phyloP scores from a whole-genome alignment of 2,888 invertebrate species.

The Sminthurinus aureus region DNA sequence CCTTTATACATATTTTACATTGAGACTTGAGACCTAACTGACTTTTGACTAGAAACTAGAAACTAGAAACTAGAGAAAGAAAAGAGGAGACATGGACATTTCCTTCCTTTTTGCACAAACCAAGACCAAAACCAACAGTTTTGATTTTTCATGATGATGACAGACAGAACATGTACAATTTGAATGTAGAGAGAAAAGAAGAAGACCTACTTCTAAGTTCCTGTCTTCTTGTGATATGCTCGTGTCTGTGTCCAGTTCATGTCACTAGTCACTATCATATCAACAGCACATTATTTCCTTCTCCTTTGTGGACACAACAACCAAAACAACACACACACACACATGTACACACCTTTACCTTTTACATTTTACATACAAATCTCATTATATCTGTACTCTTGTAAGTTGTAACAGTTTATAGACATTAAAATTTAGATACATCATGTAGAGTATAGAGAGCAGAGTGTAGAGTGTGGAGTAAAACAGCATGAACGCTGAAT shows the following conservation, averaged over 20 bases:
- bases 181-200: too few relatives aligned
- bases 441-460: background rate
- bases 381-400: background rate
- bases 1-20: too few relatives aligned
- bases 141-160: slow-evolving; percentile 2
- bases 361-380: background rate
- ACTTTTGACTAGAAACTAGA: too few relatives aligned
- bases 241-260: slow-evolving; percentile 8
- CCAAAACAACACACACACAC: background rate
- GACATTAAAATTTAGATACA: too few relatives aligned
- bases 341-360: background rate
- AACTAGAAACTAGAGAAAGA: background rate
- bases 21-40: too few relatives aligned
- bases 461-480: background rate
- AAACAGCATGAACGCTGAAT: too few relatives aligned
- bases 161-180: background rate
- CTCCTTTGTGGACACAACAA: slow-evolving; percentile 1
- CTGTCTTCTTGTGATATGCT: background rate
- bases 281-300: slow-evolving; percentile 13
- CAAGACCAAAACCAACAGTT: background rate
- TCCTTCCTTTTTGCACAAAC: slow-evolving; percentile 9
- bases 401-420: background rate
- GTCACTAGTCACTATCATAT: background rate
- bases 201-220: slow-evolving; percentile 14
- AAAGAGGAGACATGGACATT: background rate